A percentile compares a stretch with the other conserved stretches of the same genome.
phyloP scores from a whole-genome alignment of 2,797 vertebrate species.

The Sebastes melanostomus region DNA sequence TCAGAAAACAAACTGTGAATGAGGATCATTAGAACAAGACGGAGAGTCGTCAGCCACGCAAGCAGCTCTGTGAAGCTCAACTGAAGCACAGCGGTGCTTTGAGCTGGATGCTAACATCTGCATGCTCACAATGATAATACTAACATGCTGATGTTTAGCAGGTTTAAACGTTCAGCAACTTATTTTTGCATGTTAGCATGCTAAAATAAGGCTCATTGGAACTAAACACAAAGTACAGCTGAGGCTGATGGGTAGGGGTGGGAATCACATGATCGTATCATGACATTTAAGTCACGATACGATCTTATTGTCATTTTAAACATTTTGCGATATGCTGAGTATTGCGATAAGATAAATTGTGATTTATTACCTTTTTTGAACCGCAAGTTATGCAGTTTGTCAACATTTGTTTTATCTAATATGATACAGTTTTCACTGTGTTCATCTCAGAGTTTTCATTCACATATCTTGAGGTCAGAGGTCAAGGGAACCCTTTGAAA shows the following conservation, averaged over 20 bases:
- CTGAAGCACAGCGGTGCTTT: too few species aligned
- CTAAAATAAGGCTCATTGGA: not conserved
- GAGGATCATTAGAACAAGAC: slow-evolving; percentile 1
- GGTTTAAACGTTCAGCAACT: not conserved
- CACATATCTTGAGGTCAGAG: too few species aligned
- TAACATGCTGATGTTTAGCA: not conserved
- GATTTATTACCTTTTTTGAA: too few species aligned
- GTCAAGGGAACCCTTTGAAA: too few species aligned
- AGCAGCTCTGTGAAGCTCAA: not conserved
- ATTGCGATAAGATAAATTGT: too few species aligned
- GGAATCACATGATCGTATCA: too few species aligned
- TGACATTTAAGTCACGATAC: too few species aligned
- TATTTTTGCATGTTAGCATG: not conserved
- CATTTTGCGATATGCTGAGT: too few species aligned
- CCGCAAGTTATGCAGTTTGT: fast-evolving
- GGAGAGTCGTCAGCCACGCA: not conserved
- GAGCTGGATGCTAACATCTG: not conserved
- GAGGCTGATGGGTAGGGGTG: not conserved
- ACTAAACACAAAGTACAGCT: not conserved
- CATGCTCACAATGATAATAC: not conserved
- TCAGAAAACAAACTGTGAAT: slow-evolving; percentile 26
- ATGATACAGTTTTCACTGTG: too few species aligned
- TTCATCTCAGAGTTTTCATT: too few species aligned
- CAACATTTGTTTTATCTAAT: too few species aligned
- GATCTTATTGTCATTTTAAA: fast-evolving